These are phyloP conservation scores for Canis aureus DNA, from an alignment of 2,113 vertebrate species.

Conservation along the genomic window DNA sequence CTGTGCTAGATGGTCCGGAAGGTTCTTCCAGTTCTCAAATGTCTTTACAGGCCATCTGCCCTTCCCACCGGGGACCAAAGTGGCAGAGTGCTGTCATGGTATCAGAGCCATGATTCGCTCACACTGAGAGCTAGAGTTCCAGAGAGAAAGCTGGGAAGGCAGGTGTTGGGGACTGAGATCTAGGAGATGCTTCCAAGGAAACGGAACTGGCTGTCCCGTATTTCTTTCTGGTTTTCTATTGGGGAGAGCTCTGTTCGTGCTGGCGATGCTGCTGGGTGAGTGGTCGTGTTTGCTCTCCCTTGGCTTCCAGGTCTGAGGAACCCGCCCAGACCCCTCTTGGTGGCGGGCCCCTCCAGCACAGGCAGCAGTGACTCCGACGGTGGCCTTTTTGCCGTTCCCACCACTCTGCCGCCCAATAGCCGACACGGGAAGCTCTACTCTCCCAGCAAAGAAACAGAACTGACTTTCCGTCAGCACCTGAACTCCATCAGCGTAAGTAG, in stretches of 20 bases:
- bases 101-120: background rate
- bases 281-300: background rate
- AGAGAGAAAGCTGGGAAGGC: background rate
- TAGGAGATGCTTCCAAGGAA: background rate
- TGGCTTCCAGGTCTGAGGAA: slow-evolving; percentile 91
- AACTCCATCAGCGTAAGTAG: slow-evolving; percentile 96
- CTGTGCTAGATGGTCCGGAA: background rate
- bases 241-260: fast-evolving
- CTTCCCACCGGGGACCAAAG: background rate
- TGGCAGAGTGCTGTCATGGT: too few relatives aligned
- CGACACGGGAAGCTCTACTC: slow-evolving; percentile 95
- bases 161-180: background rate
- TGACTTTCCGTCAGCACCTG: slow-evolving; percentile 96
- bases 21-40: background rate
- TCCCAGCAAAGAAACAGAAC: slow-evolving; percentile 95
- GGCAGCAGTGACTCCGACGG: slow-evolving; percentile 90
- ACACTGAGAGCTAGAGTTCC: background rate
- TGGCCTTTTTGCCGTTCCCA: slow-evolving; percentile 95
- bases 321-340: slow-evolving; percentile 93
- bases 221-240: background rate
- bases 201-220: background rate
- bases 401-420: slow-evolving; percentile 97
- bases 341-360: slow-evolving; percentile 86
- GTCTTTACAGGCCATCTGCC: background rate
- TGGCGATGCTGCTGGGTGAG: background rate